These are phyloP conservation scores for Onthophagus taurus DNA, from an alignment of 1,140 invertebrate genomes.

Conservation along the genomic window DNA sequence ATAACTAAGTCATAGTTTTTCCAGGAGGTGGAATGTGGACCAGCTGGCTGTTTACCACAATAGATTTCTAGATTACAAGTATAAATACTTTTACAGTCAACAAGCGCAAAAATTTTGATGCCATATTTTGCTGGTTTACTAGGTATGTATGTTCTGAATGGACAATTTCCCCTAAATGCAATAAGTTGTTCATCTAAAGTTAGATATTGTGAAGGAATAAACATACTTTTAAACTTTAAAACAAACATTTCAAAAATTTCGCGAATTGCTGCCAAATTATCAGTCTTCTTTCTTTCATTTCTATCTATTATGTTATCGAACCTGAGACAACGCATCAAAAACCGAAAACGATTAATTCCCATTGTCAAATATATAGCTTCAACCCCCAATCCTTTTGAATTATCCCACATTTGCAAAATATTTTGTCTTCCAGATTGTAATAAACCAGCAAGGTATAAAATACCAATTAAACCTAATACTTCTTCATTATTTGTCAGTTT, in stretches of 20 bases:
- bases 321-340: constrained; percentile 3
- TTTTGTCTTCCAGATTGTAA: neutral
- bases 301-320: constrained; percentile 7
- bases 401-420: neutral
- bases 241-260: neutral
- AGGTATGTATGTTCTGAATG: no score
- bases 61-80: no score
- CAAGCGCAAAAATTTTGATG: no score
- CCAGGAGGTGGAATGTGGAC: no score
- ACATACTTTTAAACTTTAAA: neutral
- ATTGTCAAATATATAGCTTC: constrained; percentile 3
- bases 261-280: constrained; percentile 22
- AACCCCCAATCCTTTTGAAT: neutral
- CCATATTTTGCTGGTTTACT: no score
- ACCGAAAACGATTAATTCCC: constrained; percentile 4
- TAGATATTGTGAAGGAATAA: neutral
- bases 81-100: no score
- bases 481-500: neutral
- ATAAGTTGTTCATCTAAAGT: neutral
- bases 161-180: no score
- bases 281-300: constrained; percentile 5
- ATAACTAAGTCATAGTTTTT: no score
- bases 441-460: neutral
- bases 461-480: neutral
- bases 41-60: no score